Base-by-base conservation (phyloP, 1,140 invertebrate genomes). In the Chionoecetes opilio region DNA sequence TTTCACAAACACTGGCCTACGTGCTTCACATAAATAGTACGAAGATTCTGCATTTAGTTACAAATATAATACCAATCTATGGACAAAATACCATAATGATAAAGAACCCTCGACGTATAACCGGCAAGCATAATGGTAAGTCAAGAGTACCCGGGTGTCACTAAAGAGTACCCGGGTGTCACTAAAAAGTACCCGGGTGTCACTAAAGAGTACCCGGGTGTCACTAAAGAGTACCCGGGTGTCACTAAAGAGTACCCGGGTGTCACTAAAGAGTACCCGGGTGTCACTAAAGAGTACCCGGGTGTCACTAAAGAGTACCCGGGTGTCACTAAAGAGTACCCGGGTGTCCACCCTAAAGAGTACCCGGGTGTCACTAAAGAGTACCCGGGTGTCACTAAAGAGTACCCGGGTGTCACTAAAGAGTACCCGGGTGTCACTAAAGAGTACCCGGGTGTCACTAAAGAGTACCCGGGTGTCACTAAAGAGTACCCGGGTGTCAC, bases 221-320 rank as follows among this genome's bases (percentile, higher is more conserved):
- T n/a, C n/a, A n/a, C n/a, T n/a, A 93, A 29, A 85, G 75, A 11
- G 0, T 9, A 98, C 98, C 97, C 99, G 99, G 21, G 98, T 98
- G 97, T 99, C 99, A 86, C 98, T 98, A 96, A 99, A 99, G 14
- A 99, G 97, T n/a, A n/a, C n/a, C n/a, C n/a, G n/a, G n/a, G n/a
- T n/a, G n/a, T n/a, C n/a, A n/a, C n/a, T n/a, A 93, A 29, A 85
- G 75, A 11, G 0, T 9, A 98, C 98, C 97, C 99, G 99, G 21
- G 98, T 98, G 97, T 99, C 99, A 86, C 98, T 98, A 96, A 99
- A 99, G 14, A 99, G 97, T n/a, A n/a, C n/a, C n/a, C n/a, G n/a
- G n/a, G n/a, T n/a, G n/a, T n/a, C n/a, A n/a, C n/a, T n/a, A 93
- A 29, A 85, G 75, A 11, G 0, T 9, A 98, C 98, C 97, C 99